phyloP scores from a whole-genome alignment of 2,113 vertebrate species.

The Prinia subflava region DNA sequence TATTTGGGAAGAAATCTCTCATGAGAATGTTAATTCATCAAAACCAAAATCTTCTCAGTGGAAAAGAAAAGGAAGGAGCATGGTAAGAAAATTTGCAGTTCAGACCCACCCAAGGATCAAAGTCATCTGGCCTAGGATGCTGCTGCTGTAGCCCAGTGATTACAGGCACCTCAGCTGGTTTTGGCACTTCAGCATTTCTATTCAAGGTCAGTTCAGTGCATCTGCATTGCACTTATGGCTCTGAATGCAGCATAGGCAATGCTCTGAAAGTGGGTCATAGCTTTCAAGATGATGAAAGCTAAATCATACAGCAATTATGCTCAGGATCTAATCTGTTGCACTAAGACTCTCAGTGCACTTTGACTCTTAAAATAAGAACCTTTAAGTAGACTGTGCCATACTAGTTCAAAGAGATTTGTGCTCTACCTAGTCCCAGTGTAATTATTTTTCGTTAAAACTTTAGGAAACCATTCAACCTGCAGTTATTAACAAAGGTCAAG shows the following conservation, averaged over 20 bases:
- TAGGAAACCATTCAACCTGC: neutral
- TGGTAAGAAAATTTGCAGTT: neutral
- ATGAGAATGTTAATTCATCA: neutral
- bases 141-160: neutral
- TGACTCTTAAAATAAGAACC: neutral
- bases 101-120: neutral
- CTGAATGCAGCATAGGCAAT: neutral
- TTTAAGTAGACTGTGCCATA: neutral
- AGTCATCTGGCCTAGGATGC: neutral
- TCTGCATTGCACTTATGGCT: neutral
- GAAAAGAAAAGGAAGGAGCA: neutral
- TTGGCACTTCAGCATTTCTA: neutral
- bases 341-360: neutral
- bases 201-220: neutral
- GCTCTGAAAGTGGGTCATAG: conserved; percentile 11
- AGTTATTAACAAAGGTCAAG: neutral
- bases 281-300: conserved; percentile 8
- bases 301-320: neutral
- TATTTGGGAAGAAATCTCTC: neutral
- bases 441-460: neutral
- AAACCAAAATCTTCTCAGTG: neutral
- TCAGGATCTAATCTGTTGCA: neutral
- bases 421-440: neutral
- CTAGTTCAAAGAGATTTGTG: neutral
- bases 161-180: neutral